Conservation (phyloP, 2,113 vertebrate species). For the Petrocephalus zakoni region DNA sequence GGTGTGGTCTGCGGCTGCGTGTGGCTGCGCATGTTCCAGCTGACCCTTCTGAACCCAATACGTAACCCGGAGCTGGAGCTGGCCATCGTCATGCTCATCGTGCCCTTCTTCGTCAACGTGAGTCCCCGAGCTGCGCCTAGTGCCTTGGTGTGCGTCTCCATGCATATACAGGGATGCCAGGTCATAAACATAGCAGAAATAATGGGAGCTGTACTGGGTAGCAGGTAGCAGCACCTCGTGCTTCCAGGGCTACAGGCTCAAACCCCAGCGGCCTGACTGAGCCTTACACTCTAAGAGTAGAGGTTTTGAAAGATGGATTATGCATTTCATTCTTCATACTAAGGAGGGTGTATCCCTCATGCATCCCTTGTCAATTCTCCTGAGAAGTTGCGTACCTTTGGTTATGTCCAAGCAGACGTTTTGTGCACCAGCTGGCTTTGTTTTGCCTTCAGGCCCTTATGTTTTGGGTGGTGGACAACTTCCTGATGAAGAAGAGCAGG, state of each 20-base stretch:
- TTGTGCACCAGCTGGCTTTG: neutral
- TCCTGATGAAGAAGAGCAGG: constrained; percentile 96
- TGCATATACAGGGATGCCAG: neutral
- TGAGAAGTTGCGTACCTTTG: neutral
- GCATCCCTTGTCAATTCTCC: neutral
- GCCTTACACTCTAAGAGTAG: neutral
- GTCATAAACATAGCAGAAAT: neutral
- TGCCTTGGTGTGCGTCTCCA: neutral
- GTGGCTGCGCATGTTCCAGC: constrained; percentile 44
- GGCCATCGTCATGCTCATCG: constrained; percentile 78
- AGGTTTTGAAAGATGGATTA: neutral
- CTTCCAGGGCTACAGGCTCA: neutral
- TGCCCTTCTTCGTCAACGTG: constrained; percentile 79
- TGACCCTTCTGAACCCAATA: constrained; percentile 70
- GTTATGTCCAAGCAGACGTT: neutral
- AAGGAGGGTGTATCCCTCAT: neutral
- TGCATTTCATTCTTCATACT: neutral
- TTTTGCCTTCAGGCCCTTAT: constrained; percentile 14
- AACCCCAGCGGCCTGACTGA: neutral
- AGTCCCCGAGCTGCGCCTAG: constrained; percentile 38
- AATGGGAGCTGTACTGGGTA: neutral
- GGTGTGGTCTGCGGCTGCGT: neutral
- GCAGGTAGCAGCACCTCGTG: neutral
- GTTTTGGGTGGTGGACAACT: constrained; percentile 98
- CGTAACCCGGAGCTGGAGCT: constrained; percentile 73